These are phyloP conservation scores for Drosophila erecta DNA, from an alignment of 1,140 invertebrate species.

Conservation along the genomic window DNA sequence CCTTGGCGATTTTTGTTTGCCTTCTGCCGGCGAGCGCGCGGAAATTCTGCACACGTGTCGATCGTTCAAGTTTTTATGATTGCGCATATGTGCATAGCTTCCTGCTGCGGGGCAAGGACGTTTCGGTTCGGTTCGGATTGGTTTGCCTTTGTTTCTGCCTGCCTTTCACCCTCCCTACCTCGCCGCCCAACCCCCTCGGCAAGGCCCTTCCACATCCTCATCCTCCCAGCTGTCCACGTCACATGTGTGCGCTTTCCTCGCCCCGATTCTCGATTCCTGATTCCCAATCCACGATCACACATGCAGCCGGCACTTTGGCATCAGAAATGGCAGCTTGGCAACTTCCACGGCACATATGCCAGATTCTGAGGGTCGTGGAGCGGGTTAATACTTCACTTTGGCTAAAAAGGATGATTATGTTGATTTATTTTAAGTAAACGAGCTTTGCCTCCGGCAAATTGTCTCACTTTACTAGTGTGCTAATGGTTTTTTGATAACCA, in stretches of 20 bases:
- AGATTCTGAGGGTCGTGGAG: background rate
- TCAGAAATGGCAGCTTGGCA: conserved; percentile 30
- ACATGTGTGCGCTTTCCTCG: conserved; percentile 49
- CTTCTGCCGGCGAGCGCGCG: conserved; percentile 34
- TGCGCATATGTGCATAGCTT: conserved; percentile 48
- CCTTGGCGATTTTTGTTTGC: background rate
- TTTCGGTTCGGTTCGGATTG: conserved; percentile 11
- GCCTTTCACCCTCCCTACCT: conserved; percentile 39
- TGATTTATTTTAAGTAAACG: too few relatives aligned
- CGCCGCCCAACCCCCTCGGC: conserved; percentile 26
- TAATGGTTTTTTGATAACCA: too few relatives aligned
- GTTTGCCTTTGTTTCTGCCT: conserved; percentile 54
- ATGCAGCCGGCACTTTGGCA: conserved; percentile 59
- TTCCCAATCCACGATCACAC: conserved; percentile 43
- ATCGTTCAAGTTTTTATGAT: conserved; percentile 79
- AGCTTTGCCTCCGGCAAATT: too few relatives aligned
- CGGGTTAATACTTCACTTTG: background rate
- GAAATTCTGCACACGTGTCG: conserved; percentile 78
- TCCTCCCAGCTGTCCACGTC: conserved; percentile 53
- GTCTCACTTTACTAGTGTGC: too few relatives aligned
- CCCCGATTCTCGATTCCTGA: conserved; percentile 19
- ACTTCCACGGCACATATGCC: conserved; percentile 18
- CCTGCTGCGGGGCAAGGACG: conserved; percentile 76
- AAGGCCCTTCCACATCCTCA: conserved; percentile 13
- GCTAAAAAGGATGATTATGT: background rate